A percentile compares a stretch with the other conserved stretches of the same genome.
phyloP scores from a whole-genome alignment of 2,797 vertebrate species.

The Chelonia mydas region DNA sequence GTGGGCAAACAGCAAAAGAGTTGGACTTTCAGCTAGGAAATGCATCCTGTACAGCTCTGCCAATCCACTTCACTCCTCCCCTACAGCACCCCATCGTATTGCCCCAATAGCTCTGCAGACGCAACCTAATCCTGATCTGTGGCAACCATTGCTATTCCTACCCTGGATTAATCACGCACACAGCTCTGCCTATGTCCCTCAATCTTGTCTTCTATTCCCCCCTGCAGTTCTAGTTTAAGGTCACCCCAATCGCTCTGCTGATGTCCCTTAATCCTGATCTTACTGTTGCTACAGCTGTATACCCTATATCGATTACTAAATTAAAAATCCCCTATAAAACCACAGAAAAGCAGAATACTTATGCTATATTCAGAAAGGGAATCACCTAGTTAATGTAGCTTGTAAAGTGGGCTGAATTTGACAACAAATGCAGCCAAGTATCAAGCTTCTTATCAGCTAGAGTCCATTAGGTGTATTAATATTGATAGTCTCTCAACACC shows the following conservation, averaged over 20 bases:
- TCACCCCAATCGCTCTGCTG: background rate
- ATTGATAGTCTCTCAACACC: slow-evolving; percentile 55
- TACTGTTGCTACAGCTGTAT: slow-evolving; percentile 56
- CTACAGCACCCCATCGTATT: rapidly evolving
- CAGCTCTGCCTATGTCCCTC: background rate
- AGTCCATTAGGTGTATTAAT: slow-evolving; percentile 58
- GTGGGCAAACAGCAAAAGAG: background rate
- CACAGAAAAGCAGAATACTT: slow-evolving; percentile 41
- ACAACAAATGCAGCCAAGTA: slow-evolving; percentile 69
- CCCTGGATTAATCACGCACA: rapidly evolving
- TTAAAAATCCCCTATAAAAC: slow-evolving; percentile 54
- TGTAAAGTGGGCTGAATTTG: slow-evolving; percentile 67
- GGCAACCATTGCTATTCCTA: background rate
- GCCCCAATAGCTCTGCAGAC: background rate
- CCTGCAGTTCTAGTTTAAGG: background rate
- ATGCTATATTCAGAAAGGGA: slow-evolving; percentile 46
- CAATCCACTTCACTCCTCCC: rapidly evolving
- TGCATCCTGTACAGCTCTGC: background rate
- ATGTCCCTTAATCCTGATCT: slow-evolving; percentile 31
- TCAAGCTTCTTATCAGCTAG: slow-evolving; percentile 54
- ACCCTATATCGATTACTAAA: slow-evolving; percentile 50
- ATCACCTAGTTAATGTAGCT: slow-evolving; percentile 50
- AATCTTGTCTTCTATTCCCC: slow-evolving; percentile 41
- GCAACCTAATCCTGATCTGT: background rate
- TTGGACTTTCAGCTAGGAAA: background rate